Base-by-base conservation (phyloP, 2,113 vertebrate species). In the Cyrtonyx montezumae region DNA sequence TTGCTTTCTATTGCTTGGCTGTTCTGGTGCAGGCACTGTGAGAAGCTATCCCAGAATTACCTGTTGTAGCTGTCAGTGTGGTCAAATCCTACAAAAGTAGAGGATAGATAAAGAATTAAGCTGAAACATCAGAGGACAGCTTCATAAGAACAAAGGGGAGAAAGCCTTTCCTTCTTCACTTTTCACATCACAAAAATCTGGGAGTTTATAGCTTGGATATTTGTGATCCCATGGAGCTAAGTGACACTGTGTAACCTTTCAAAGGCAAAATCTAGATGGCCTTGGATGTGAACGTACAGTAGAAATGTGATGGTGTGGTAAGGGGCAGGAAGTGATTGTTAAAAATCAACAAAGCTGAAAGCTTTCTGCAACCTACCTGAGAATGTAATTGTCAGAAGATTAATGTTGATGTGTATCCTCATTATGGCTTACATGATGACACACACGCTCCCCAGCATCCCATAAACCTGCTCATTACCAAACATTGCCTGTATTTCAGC, bases 371-470 rank as follows among this genome's bases (percentile, higher is more conserved):
- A 37, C n/a, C 51, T 25, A 19, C 25, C 32, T 48, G 32, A 36
- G 51, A 7, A 32, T 42, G 9, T 30, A 18, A 18, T 0, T 3
- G 56, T 32, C 56, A 70, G 42, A 76, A 77, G 45, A 19, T 25
- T 58, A 21, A 19, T 45, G 23, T 43, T 75, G 61, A n/a, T 59
- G 25, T 49, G 15, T 22, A 34, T 20, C 45, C 7, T 1, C 11
- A 67, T 77, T 42, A 61, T 0, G 1, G 13, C 13, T 42, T 34
- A 15, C 6, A 6, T 8, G 6, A 36, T 20, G 23, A 4, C 17
- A 11, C 6, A 26, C 28, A 26, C 0, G 0, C 8, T 61, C 26
- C 28, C 53, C 30, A 83, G 71, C 21, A 63, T 69, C 77, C 9
- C 37, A 65, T 23, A 84, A 82, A 48, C 22, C 25, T 58, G 13